Evolutionary conservation across 2,113 vertebrate species (phyloP), one percentile per base, ranked within the genome.

Genomic region (Neogale vison): DNA sequence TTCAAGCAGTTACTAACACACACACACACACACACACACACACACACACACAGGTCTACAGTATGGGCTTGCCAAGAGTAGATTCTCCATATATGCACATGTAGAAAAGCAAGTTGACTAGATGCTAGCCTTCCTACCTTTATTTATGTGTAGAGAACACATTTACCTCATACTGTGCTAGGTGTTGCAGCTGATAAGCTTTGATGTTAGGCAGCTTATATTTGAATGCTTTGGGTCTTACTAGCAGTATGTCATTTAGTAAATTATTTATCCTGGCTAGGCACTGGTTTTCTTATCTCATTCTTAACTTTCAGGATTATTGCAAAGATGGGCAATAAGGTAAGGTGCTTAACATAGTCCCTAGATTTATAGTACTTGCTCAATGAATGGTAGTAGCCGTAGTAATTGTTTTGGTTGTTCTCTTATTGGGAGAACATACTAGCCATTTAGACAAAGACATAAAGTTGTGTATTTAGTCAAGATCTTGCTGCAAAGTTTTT

Each of bases 21-120:
- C 47, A 61, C 86, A 63, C 69, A 67, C 61, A 34, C 69, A 90
- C 45, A 92, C 69, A 72, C 80, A 92, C 31, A 34, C 52, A 45
- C 65, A 39, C 47, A 50, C 34, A 29, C 52, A 79, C 34, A 90
- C 24, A 67, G 26, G 50, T 67, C 76, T 80, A 8, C 8, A 65
- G 88, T n/a, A 24, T 39, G n/a, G n/a, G 26, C 61, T 57, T 97
- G 92, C 96, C 96, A 96, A 91, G 81, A 91, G 61, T 24, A 29
- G 26, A 42, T 29, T 90, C 57, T 96, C 93, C 82, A 63, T 91
- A 93, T 71, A 88, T 80, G 91, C 89, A 87, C 93, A 90, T 0
- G 23, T 63, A 63, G 57, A 42, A 87, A 90, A 92, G 74, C 92
- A 87, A 39, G 55, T 45, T 50, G 74, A 26, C 29, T 69, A 57